These are phyloP conservation scores for Nyctibius bracteatus DNA, from an alignment of 2,113 vertebrate genomes.

Conservation along the genomic window DNA sequence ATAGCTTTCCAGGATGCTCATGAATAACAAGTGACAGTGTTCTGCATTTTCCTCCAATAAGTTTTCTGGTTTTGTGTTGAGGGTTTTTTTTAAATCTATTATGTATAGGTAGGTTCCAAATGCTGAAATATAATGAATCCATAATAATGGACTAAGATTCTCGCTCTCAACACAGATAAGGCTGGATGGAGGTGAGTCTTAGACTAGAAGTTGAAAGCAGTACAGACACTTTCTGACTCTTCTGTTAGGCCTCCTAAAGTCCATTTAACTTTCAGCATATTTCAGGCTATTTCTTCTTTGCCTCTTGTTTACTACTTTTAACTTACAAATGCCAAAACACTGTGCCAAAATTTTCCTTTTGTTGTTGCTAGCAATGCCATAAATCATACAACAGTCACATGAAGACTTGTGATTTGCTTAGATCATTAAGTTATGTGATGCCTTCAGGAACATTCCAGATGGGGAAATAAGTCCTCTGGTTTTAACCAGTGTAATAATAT, in stretches of 20 bases:
- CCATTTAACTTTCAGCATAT: neutral
- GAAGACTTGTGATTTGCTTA: neutral
- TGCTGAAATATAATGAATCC: neutral
- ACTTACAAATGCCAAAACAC: neutral
- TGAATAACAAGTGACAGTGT: neutral
- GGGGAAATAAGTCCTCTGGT: neutral
- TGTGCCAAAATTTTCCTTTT: neutral
- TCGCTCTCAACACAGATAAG: neutral
- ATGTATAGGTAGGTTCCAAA: neutral
- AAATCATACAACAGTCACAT: neutral
- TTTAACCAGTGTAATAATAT: neutral
- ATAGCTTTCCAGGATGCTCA: neutral
- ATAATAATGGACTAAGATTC: neutral
- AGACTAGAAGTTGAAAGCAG: neutral
- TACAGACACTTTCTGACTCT: neutral
- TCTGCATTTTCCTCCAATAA: neutral
- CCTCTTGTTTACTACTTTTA: neutral
- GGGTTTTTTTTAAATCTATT: neutral
- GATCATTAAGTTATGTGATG: neutral
- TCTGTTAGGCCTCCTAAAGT: neutral
- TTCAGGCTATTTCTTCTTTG: neutral
- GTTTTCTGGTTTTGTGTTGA: neutral
- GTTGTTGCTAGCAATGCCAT: neutral
- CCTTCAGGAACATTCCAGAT: neutral
- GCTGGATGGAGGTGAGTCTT: neutral